phyloP scores from a whole-genome alignment of 2,113 vertebrate species.

The Turdus rufiventris region DNA sequence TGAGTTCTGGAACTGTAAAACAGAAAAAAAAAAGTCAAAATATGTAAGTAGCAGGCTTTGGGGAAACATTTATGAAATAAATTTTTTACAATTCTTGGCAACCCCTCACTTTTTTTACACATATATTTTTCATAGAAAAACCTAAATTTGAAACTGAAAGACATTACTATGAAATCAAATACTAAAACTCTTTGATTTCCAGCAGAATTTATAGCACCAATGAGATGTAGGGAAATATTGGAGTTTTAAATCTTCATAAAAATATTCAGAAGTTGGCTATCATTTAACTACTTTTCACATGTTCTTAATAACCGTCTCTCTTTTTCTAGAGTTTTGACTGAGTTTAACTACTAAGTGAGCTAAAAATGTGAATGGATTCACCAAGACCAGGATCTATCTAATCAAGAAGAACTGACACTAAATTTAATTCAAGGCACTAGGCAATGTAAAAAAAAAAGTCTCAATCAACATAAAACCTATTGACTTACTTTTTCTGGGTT shows the following conservation, averaged over 20 bases:
- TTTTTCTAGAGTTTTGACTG: neutral
- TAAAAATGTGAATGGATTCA: neutral
- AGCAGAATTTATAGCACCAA: neutral
- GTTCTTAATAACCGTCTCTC: rapidly evolving
- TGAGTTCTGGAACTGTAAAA: neutral
- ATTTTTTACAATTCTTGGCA: neutral
- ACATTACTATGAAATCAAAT: neutral
- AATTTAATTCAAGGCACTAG: neutral
- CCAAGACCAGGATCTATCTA: neutral
- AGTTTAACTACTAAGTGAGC: neutral
- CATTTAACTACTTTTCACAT: neutral
- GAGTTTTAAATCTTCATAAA: neutral
- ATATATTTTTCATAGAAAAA: neutral
- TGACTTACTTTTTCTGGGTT: neutral
- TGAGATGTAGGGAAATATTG: neutral
- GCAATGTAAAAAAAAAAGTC: neutral
- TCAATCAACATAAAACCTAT: neutral
- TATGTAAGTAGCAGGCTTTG: neutral
- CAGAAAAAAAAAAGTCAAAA: neutral
- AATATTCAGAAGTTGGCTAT: neutral
- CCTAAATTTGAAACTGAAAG: neutral
- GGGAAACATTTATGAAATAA: neutral
- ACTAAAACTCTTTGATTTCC: neutral
- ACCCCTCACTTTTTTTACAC: neutral
- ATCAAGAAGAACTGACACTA: neutral